These are phyloP conservation scores for Capitella teleta DNA, from an alignment of 1,140 invertebrate genomes.

Conservation along the genomic window DNA sequence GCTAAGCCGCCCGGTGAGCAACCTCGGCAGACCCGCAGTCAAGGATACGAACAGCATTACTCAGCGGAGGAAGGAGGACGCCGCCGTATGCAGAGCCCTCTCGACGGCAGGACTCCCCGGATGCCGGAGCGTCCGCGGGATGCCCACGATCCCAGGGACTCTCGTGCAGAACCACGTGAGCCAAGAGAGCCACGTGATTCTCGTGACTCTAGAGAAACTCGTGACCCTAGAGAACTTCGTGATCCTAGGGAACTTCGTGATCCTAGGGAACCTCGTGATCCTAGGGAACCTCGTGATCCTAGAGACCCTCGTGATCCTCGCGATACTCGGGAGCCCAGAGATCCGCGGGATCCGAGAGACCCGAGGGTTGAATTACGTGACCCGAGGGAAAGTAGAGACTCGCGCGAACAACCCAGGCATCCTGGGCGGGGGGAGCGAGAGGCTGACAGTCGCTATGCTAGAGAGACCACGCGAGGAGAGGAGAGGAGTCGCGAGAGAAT, in stretches of 20 bases:
- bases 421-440: not conserved
- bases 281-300: not conserved
- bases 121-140: not conserved
- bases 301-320: not conserved
- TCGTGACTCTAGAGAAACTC: too few relatives aligned
- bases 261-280: not conserved
- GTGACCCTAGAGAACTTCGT: not conserved
- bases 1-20: too few relatives aligned
- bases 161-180: conserved; percentile 22
- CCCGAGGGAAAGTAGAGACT: conserved; percentile 1
- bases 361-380: conserved; percentile 5
- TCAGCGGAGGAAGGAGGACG: not conserved
- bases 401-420: not conserved
- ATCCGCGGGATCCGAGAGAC: too few relatives aligned
- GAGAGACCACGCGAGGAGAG: too few relatives aligned
- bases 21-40: not conserved
- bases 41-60: not conserved
- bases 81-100: too few relatives aligned
- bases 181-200: not conserved
- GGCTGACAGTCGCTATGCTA: not conserved
- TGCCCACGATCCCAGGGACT: not conserved
- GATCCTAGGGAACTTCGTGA: not conserved
- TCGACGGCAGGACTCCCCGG: too few relatives aligned
- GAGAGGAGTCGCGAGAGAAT: conserved; percentile 5
- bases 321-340: too few relatives aligned